A percentile compares a stretch with the other conserved stretches of the same genome.
Evolutionary conservation across 2,113 vertebrate genomes (phyloP).

Genomic region (Raja brachyura): DNA sequence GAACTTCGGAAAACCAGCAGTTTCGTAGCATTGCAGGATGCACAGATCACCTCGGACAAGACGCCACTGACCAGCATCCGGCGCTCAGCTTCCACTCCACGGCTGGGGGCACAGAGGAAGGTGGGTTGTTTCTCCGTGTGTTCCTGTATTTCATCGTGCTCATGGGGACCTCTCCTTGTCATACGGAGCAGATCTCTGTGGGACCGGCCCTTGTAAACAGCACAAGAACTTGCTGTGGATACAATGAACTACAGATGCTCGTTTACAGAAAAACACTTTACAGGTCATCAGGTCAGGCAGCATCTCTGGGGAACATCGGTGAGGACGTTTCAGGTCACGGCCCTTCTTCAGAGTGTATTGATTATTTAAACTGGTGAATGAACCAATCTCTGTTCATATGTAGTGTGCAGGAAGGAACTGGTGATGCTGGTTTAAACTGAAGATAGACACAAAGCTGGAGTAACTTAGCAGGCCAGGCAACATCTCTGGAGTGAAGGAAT

Average conservation of each 20-base stretch:
- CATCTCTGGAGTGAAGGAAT: too few relatives aligned
- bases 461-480: too few relatives aligned
- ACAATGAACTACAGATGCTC: too few relatives aligned
- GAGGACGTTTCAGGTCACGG: too few relatives aligned
- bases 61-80: slow-evolving; percentile 43
- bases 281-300: too few relatives aligned
- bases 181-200: background rate
- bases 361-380: background rate
- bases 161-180: background rate
- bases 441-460: too few relatives aligned
- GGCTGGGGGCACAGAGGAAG: slow-evolving; percentile 48
- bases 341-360: background rate
- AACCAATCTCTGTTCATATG: background rate
- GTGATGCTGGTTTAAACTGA: too few relatives aligned
- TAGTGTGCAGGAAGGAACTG: too few relatives aligned
- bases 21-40: slow-evolving; percentile 49
- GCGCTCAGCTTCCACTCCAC: slow-evolving; percentile 54
- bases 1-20: slow-evolving; percentile 56
- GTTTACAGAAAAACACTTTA: too few relatives aligned
- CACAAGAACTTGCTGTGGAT: background rate
- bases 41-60: slow-evolving; percentile 39
- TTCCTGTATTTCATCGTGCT: too few relatives aligned
- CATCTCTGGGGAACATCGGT: too few relatives aligned
- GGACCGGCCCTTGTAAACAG: background rate
- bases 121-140: slow-evolving; percentile 37